phyloP scores from a whole-genome alignment of 1,140 invertebrate species.

The Drosophila lacertosa region DNA sequence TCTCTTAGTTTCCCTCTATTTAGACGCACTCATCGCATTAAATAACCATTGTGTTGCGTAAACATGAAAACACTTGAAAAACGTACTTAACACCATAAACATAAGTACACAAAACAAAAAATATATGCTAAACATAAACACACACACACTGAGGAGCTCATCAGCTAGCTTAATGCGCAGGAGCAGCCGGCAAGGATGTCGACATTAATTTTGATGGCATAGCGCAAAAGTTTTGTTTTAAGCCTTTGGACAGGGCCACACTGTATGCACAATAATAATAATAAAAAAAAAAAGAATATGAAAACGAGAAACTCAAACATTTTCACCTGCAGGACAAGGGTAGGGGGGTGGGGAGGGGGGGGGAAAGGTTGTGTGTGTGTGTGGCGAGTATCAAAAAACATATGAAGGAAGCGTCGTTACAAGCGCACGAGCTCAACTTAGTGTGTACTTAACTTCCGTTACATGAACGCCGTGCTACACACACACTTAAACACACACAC shows the following conservation, averaged over 20 bases:
- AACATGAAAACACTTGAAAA: conserved; percentile 59
- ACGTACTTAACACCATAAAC: conserved; percentile 67
- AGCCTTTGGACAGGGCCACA: conserved; percentile 72
- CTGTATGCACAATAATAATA: conserved; percentile 33
- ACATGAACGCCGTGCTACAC: conserved; percentile 57
- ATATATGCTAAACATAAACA: conserved; percentile 11
- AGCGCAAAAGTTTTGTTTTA: conserved; percentile 76
- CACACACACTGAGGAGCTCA: conserved; percentile 19
- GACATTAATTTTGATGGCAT: conserved; percentile 76
- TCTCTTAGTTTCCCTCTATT: too few species aligned
- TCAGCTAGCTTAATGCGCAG: conserved; percentile 38
- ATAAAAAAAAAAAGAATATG: too few species aligned
- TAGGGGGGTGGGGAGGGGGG: conserved; percentile 4
- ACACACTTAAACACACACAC: conserved; percentile 30
- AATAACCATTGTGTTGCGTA: conserved; percentile 40
- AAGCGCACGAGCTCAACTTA: conserved; percentile 82
- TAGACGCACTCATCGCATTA: conserved; percentile 6
- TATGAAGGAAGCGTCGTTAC: conserved; percentile 77
- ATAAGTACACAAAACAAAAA: conserved; percentile 20
- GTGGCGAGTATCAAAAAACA: conserved; percentile 72
- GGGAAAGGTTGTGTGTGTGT: conserved; percentile 17
- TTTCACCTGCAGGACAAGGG: conserved; percentile 69
- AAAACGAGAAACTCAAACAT: conserved; percentile 61
- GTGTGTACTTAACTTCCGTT: conserved; percentile 82
- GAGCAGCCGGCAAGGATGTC: conserved; percentile 49